Evolutionary conservation across 2,113 vertebrate species (phyloP).

Genomic region (Cebidichthys violaceus): DNA sequence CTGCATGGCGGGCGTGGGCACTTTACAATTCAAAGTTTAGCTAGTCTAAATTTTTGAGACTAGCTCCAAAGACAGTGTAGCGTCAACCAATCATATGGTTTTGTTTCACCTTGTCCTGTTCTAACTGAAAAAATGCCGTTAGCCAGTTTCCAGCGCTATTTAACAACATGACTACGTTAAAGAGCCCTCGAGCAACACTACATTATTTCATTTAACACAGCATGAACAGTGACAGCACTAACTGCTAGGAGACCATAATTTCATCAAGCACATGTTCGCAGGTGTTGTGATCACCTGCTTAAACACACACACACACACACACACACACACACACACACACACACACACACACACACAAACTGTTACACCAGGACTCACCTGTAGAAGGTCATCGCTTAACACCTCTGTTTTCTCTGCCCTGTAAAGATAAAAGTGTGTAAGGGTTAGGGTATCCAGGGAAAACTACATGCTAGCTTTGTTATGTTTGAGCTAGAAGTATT

Average conservation of each 20-base stretch:
- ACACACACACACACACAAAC: neutral
- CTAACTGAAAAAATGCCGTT: too few relatives aligned
- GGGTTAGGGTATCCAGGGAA: slow-evolving; percentile 15
- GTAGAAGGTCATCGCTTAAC: slow-evolving; percentile 94
- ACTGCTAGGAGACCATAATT: slow-evolving; percentile 4
- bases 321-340: neutral
- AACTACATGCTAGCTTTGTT: neutral
- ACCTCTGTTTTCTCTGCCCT: slow-evolving; percentile 99
- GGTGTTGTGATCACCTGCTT: neutral
- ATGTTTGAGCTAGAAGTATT: neutral
- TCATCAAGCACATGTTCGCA: slow-evolving; percentile 1
- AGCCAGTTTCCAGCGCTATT: too few relatives aligned
- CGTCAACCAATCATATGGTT: neutral
- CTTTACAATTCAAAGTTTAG: too few relatives aligned
- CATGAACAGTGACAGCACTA: neutral
- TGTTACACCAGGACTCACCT: slow-evolving; percentile 82
- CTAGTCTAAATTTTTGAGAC: too few relatives aligned
- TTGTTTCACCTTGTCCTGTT: neutral
- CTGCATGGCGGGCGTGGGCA: too few relatives aligned
- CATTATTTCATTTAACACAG: slow-evolving; percentile 19
- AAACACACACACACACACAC: slow-evolving; percentile 2
- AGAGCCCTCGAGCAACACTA: neutral
- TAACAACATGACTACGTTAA: too few relatives aligned
- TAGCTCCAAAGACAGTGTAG: neutral
- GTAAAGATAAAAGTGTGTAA: slow-evolving; percentile 56